Percentiles rank a stretch among this genome's conserved stretches.
phyloP scores from a whole-genome alignment of 2,797 vertebrate species.

The Zenarchopterus dispar region DNA sequence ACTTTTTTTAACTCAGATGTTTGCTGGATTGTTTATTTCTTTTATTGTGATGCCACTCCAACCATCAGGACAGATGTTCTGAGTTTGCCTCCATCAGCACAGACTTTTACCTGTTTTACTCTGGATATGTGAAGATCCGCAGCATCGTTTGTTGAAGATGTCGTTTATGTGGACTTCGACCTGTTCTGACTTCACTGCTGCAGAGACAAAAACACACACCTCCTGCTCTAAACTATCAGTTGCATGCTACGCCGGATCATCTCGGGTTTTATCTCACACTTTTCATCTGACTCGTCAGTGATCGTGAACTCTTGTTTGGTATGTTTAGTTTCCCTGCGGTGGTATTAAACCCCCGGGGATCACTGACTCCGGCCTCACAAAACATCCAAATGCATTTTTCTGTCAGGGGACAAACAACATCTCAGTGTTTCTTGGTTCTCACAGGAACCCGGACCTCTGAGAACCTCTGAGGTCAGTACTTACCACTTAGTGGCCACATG shows the following conservation, averaged over 20 bases:
- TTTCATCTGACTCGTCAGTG: slow-evolving; percentile 33
- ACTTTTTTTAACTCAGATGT: too few species aligned
- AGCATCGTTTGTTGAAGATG: too few species aligned
- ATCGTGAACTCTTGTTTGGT: slow-evolving; percentile 57
- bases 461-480: slow-evolving; percentile 42
- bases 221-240: slow-evolving; percentile 17
- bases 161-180: slow-evolving; percentile 1
- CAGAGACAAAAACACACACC: slow-evolving; percentile 51
- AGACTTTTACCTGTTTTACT: too few species aligned
- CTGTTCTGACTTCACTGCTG: slow-evolving; percentile 40
- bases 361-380: slow-evolving; percentile 29
- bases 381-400: slow-evolving; percentile 22
- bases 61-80: too few species aligned
- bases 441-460: slow-evolving; percentile 50
- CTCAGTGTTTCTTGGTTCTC: slow-evolving; percentile 65
- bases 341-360: slow-evolving; percentile 42
- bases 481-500: slow-evolving; percentile 23
- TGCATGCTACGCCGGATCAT: slow-evolving; percentile 6
- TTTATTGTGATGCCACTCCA: too few species aligned
- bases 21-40: too few species aligned
- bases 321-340: slow-evolving; percentile 51
- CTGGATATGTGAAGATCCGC: too few species aligned
- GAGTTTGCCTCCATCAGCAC: too few species aligned
- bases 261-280: slow-evolving; percentile 22
- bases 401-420: slow-evolving; percentile 47